Conservation (phyloP, 92 coral and sea anemone genomes). For the Siderastrea radians region DNA sequence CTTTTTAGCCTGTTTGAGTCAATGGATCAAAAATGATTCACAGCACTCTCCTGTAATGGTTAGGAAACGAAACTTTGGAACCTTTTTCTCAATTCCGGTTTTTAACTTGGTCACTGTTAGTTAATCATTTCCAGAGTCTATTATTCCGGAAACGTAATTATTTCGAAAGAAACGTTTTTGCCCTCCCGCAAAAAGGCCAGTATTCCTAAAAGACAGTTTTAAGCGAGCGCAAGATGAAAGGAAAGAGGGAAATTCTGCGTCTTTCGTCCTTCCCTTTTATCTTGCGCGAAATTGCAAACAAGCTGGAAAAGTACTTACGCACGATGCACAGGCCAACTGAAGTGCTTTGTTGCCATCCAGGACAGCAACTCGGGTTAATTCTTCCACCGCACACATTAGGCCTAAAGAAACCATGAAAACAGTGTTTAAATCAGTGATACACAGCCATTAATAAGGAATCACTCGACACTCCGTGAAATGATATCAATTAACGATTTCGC, state of each 20-base stretch:
- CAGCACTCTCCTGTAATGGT: too few species aligned
- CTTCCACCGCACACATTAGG: constrained; percentile 94
- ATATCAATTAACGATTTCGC: constrained; percentile 16
- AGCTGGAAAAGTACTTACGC: constrained; percentile 76
- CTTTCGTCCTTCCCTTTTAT: too few species aligned
- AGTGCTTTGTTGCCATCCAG: constrained; percentile 88
- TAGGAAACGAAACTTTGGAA: too few species aligned
- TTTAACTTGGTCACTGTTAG: too few species aligned
- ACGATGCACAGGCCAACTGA: constrained; percentile 87
- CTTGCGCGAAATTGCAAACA: background rate
- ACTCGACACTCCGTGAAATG: constrained; percentile 9
- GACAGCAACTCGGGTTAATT: constrained; percentile 80
- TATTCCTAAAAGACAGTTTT: background rate
- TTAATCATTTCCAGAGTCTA: too few species aligned
- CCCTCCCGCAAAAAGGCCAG: too few species aligned
- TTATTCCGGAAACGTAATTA: too few species aligned
- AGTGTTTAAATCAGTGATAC: constrained; percentile 4
- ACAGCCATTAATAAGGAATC: constrained; percentile 17
- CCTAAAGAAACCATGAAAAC: constrained; percentile 42
- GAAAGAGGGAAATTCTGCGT: background rate
- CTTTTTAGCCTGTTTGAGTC: too few species aligned
- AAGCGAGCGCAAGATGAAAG: background rate
- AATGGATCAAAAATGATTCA: too few species aligned
- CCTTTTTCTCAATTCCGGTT: too few species aligned
- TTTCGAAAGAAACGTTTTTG: too few species aligned